A percentile compares a stretch with the other conserved stretches of the same genome.
Evolutionary conservation across 2,113 vertebrate genomes (phyloP).

Genomic region (Oostethus manadensis): DNA sequence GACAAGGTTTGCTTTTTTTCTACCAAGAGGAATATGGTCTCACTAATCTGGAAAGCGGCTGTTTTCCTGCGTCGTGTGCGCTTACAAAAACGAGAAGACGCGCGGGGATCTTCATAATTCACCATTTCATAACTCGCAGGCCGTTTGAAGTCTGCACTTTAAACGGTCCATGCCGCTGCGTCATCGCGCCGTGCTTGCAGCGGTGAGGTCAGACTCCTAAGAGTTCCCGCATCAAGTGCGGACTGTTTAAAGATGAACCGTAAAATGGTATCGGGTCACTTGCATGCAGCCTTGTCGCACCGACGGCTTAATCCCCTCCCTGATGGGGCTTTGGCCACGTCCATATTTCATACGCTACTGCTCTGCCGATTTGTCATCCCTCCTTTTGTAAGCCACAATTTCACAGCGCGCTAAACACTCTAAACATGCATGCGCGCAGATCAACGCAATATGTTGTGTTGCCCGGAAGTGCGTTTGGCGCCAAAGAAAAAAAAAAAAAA

Average conservation of each 20-base stretch:
- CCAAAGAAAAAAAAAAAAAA: slow-evolving; percentile 11
- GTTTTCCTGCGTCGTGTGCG: too few species aligned
- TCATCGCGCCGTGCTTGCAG: too few species aligned
- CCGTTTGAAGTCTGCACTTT: too few species aligned
- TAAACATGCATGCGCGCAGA: slow-evolving; percentile 16
- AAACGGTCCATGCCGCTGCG: too few species aligned
- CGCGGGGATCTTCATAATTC: too few species aligned
- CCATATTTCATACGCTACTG: slow-evolving; percentile 26
- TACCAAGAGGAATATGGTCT: too few species aligned
- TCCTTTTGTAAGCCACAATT: slow-evolving; percentile 35
- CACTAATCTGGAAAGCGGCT: too few species aligned
- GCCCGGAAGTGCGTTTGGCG: slow-evolving; percentile 19
- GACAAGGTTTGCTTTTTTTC: too few species aligned
- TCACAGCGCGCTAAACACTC: slow-evolving; percentile 34
- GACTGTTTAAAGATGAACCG: background rate
- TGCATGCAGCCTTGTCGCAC: background rate
- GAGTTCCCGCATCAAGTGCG: too few species aligned
- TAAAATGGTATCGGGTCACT: slow-evolving; percentile 9
- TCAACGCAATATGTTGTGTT: slow-evolving; percentile 13
- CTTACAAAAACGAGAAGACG: too few species aligned
- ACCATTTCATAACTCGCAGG: too few species aligned
- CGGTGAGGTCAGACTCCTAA: too few species aligned
- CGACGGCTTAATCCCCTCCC: slow-evolving; percentile 35
- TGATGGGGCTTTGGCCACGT: slow-evolving; percentile 25
- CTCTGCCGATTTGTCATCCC: slow-evolving; percentile 11